Percentiles rank a stretch among this genome's conserved stretches.
Evolutionary conservation across 2,888 invertebrate genomes (phyloP).

Genomic region (Cremastinae sp.): DNA sequence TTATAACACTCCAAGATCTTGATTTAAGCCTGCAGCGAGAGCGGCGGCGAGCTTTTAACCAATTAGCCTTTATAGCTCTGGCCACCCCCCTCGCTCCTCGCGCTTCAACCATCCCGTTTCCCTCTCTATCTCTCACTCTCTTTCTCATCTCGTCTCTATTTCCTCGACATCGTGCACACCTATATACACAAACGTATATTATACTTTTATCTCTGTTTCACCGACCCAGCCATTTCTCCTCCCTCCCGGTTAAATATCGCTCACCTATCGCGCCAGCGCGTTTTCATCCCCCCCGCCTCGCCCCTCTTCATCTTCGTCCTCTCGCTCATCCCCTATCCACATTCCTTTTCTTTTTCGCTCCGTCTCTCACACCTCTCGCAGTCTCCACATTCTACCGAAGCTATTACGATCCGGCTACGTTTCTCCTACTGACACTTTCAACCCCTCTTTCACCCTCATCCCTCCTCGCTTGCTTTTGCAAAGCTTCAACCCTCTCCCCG

Average conservation of each 20-base stretch:
- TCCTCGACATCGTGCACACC: conserved; percentile 13
- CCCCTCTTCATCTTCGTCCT: conserved; percentile 17
- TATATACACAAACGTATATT: conserved; percentile 17
- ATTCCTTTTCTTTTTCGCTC: conserved; percentile 65
- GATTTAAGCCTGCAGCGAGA: conserved; percentile 79
- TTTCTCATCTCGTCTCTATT: conserved; percentile 20
- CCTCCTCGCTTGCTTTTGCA: conserved; percentile 18
- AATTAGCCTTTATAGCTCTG: conserved; percentile 80
- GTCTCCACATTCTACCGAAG: conserved; percentile 15
- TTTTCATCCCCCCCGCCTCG: conserved; percentile 64
- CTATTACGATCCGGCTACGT: conserved; percentile 47
- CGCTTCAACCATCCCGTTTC: conserved; percentile 43
- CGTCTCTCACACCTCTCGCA: conserved; percentile 43
- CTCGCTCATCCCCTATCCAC: conserved; percentile 30
- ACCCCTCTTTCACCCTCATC: conserved; percentile 31
- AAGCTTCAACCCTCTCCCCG: conserved; percentile 18
- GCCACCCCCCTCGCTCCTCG: conserved; percentile 62
- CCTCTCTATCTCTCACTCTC: conserved; percentile 36
- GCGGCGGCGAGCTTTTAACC: conserved; percentile 80
- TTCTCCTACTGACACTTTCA: conserved; percentile 49
- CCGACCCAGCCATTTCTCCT: conserved; percentile 56
- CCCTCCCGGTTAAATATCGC: conserved; percentile 39
- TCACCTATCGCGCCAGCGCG: conserved; percentile 64
- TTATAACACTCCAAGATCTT: conserved; percentile 81
- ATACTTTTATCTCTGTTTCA: conserved; percentile 47